Evolutionary conservation across 2,113 vertebrate genomes (phyloP), one percentile per base, ranked within the genome.

Genomic region (Ovis canadensis): DNA sequence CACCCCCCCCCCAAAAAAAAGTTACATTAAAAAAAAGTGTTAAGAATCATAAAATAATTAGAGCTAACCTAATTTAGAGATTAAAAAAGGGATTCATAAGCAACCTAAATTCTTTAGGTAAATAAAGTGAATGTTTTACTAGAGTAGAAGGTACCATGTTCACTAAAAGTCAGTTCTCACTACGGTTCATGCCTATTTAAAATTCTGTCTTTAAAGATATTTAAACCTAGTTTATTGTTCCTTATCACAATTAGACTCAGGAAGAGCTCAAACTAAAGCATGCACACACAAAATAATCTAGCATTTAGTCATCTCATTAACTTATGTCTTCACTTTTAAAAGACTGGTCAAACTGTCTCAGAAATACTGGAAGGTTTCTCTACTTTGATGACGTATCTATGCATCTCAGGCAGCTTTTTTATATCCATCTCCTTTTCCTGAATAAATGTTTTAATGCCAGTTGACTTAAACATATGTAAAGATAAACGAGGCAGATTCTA

Each of bases 181-280:
- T 95, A 96, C 17, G 91, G 48, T 94, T 97, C 98, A 97, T 94
- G 96, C 93, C 81, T 97, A 97, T 59, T 93, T 96, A 96, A 97
- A 96, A 89, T 81, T 93, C 85, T 96, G 93, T 43, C 92, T 97
- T 96, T 94, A 95, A 96, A 85, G 88, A 71, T 74, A 94, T 29
- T 87, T 92, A 96, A 97, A 77, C 29, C 23, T 59, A 93, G 80
- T 89, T 94, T 64, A 97, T 52, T 95, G 55, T 91, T 97, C 89
- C 64, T 96, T 87, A 97, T 86, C 90, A 96, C 91, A 95, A 91
- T 59, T 60, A 89, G 43, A 62, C 93, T 95, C 91, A 88, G 0
- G 16, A 90, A 95, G 94, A 98, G 48, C 55, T 97, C 94, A 92
- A 97, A 97, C 62, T 50, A 97, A 97, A 95, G 91, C 97, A 98